These are phyloP conservation scores for Synanthedon myopaeformis DNA, from an alignment of 2,888 invertebrate genomes.

Conservation along the genomic window DNA sequence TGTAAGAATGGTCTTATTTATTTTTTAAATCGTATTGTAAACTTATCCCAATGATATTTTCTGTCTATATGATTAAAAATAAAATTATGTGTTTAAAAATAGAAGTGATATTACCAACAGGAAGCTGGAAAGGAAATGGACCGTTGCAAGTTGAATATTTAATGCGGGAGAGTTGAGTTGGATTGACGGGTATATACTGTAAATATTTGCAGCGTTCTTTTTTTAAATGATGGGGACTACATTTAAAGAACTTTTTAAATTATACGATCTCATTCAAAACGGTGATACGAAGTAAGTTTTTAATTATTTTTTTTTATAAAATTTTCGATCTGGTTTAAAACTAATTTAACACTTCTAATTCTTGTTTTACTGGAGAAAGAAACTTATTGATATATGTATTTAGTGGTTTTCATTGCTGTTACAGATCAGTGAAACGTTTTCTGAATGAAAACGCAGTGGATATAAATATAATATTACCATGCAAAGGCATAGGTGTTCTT, in stretches of 20 bases:
- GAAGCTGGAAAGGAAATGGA: constrained; percentile 56
- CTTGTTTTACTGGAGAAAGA: too few species aligned
- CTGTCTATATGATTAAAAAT: too few species aligned
- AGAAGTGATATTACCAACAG: constrained; percentile 33
- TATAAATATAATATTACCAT: constrained; percentile 77
- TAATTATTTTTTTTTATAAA: not conserved
- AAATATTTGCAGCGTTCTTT: not conserved
- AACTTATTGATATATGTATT: too few species aligned
- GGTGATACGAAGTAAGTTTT: constrained; percentile 67
- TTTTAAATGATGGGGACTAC: constrained; percentile 44
- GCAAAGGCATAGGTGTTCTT: constrained; percentile 79
- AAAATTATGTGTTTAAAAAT: constrained; percentile 15
- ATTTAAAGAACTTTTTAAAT: constrained; percentile 58
- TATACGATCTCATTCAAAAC: constrained; percentile 75
- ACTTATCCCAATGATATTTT: too few species aligned
- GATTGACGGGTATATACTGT: constrained; percentile 11
- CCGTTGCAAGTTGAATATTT: constrained; percentile 37
- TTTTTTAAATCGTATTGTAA: too few species aligned
- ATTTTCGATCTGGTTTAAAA: not conserved
- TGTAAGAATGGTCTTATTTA: too few species aligned
- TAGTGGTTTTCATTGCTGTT: constrained; percentile 13
- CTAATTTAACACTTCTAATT: not conserved
- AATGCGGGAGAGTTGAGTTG: constrained; percentile 13
- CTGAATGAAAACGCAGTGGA: constrained; percentile 64
- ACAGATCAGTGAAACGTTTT: constrained; percentile 50